Base-by-base conservation (phyloP, 2,113 vertebrate species). In the Heloderma charlesbogerti region DNA sequence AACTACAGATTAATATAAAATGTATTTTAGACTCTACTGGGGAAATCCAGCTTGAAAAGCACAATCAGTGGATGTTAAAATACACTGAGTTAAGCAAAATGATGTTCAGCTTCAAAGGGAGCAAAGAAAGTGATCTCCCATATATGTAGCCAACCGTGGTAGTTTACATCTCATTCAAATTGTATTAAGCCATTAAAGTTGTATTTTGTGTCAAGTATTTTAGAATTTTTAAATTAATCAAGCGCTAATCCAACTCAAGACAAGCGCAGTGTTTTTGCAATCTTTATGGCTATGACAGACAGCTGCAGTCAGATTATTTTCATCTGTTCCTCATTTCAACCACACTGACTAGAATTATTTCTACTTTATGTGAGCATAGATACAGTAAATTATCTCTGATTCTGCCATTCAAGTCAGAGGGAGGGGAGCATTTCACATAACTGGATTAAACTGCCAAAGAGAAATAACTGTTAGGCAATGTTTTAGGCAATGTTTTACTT, bases 401-500 rank as follows among this genome's bases (percentile, higher is more conserved):
- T 34, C 7, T 57, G 85, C 34, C 48, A 75, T 57, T 87, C 48
- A 75, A 57, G 29, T 57, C 40, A 80, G 40, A 9, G 8, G 40
- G 29, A 45, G 79, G 12, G 60, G 40, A 88, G 9, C 15, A 67
- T 48, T 79, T 80, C 57, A 51, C 29, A 20, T 0, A 43, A n/a
- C 74, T 86, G 69, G 87, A 25, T 88, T 88, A 40, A 88, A 40
- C 4, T 54, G n/a, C 84, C 89, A 91, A 90, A 54, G 15, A 54
- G 71, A 9, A 0, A 2, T 75, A 88, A 90, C 69, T 92, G 75
- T 18, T 67, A 40, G 37, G 54, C 37, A 4, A 27, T 67, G 57
- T 71, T 84, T 18, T 67, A 40, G 37, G 54, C 37, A 4, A 27
- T 67, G 57, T 71, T 84, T 54, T 84, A 90, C 84, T 93, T 84